Evolutionary conservation across 2,888 invertebrate species (phyloP), one percentile per base, ranked within the genome.

Genomic region (Metallyticus violacea): DNA sequence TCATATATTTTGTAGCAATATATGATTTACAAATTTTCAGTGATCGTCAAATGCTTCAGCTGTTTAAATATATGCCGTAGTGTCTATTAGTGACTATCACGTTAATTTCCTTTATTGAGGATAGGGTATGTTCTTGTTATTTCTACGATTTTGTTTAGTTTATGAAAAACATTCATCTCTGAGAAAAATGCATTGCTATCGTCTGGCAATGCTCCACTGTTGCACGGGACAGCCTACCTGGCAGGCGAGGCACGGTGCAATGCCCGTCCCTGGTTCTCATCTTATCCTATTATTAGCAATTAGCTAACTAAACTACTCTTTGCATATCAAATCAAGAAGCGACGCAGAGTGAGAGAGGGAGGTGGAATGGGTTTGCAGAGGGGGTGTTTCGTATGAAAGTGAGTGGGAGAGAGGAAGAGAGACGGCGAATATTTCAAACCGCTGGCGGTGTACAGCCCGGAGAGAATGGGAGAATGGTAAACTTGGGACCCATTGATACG

Each of bases 401-500:
- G 85, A 77, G 78, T 78, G 78, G 40, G 86, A 30, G 26, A 15
- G 88, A 25, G 77, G 62, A 26, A 80, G 84, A 77, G 84, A 40
- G 81, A 77, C 22, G 28, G 28, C 27, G 77, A 77, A 77, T 77
- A 77, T 77, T 77, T 76, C 76, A 83, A 83, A 77, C 77, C 83
- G 9, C 27, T 26, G 82, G 82, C 62, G 62, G 79, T 26, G 85
- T 9, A 77, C 81, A 77, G 77, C 77, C 80, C 85, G 77, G 27
- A 81, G 40, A 62, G 83, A 83, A 27, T 83, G 83, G 77, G 85
- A 81, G 87, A 88, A 89, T 89, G 89, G 88, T 86, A 88, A 86
- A 86, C 89, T 88, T 84, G 89, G 88, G 88, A 88, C 86, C 86
- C 89, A 89, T 89, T 89, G 89, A 89, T 89, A 89, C 89, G 88